Percentiles rank a stretch among this genome's conserved stretches.
These are phyloP conservation scores for Otus scops DNA, from an alignment of 2,797 vertebrate species.

Conservation along the genomic window DNA sequence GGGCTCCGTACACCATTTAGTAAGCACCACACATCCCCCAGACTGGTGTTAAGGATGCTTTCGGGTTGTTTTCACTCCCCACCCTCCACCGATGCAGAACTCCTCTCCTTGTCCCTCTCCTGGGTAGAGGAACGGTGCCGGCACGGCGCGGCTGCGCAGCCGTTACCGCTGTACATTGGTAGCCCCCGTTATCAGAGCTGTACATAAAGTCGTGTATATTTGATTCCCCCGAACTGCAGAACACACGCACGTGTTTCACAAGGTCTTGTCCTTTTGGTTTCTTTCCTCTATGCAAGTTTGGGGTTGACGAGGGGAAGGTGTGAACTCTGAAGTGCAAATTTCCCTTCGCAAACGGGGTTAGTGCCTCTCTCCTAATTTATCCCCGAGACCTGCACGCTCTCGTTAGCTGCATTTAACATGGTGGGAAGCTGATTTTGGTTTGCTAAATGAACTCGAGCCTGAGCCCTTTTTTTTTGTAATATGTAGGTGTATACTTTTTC, in stretches of 20 bases:
- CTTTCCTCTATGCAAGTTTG: background rate
- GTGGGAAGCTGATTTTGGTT: background rate
- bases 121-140: background rate
- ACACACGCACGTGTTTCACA: background rate
- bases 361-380: background rate
- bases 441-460: conserved; percentile 19
- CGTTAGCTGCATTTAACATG: background rate
- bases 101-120: background rate
- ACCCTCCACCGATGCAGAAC: background rate
- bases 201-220: conserved; percentile 15
- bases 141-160: background rate
- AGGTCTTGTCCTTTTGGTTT: background rate
- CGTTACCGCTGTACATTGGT: background rate
- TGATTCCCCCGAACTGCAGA: background rate
- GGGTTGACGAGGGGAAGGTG: background rate
- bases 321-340: background rate
- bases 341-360: background rate
- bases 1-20: background rate
- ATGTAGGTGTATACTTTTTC: conserved; percentile 56
- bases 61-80: background rate
- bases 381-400: background rate
- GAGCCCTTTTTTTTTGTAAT: conserved; percentile 14
- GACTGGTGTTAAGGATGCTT: background rate
- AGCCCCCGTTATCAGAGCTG: background rate
- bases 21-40: background rate